Conservation (phyloP, 1,140 invertebrate genomes). For the Campoletis sonorensis region DNA sequence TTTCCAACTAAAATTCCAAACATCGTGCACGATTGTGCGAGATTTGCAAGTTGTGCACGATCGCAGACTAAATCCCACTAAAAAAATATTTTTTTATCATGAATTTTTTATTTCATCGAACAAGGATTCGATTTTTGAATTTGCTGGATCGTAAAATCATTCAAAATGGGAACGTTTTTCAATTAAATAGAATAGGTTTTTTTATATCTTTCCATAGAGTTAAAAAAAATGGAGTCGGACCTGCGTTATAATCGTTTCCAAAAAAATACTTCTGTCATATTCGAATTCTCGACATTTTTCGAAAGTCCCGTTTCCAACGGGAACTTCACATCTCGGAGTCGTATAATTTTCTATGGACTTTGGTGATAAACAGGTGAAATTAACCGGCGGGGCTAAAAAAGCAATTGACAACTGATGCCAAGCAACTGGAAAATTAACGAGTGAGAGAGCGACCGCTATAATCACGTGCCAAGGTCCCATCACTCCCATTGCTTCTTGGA, state of each 20-base stretch:
- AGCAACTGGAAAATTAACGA: conserved; percentile 82
- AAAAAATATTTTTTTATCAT: conserved; percentile 49
- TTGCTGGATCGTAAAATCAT: neutral
- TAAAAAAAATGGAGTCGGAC: too few relatives aligned
- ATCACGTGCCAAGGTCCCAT: conserved; percentile 80
- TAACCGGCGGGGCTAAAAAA: conserved; percentile 80
- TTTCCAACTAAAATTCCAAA: conserved; percentile 85
- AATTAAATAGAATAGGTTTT: too few relatives aligned
- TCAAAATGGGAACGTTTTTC: too few relatives aligned
- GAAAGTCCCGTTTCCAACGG: conserved; percentile 62
- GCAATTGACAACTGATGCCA: conserved; percentile 83
- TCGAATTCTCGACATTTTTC: conserved; percentile 78
- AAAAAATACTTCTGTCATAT: conserved; percentile 82
- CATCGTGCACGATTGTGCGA: conserved; percentile 87
- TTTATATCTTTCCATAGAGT: too few relatives aligned
- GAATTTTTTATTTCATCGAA: neutral
- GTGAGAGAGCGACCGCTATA: conserved; percentile 81
- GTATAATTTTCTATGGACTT: conserved; percentile 56
- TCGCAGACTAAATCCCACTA: conserved; percentile 87
- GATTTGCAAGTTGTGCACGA: conserved; percentile 79
- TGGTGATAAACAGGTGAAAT: conserved; percentile 78
- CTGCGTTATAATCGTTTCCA: conserved; percentile 79
- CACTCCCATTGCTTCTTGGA: conserved; percentile 77
- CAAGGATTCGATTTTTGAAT: neutral
- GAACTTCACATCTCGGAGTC: conserved; percentile 58